Evolutionary conservation across 2,113 vertebrate species (phyloP), one percentile per base, ranked within the genome.

Genomic region (Macheiramphus alcinus): DNA sequence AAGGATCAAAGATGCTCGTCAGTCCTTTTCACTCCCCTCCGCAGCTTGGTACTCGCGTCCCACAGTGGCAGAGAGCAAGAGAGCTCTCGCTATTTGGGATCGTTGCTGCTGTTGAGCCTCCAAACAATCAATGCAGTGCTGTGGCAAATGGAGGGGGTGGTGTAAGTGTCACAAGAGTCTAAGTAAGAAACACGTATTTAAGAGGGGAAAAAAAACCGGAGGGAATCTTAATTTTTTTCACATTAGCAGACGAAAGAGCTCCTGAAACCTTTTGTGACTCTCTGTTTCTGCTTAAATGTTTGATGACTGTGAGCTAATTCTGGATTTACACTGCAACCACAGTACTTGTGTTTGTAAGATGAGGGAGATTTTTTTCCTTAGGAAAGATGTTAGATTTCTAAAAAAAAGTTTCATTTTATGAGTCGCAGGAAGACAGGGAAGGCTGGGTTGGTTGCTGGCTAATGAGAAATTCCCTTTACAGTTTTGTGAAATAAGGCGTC

Each of bases 31-130:
- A 3, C n/a, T 56, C 38, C 16, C 34, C 48, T 62, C 47, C 31
- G 2, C 29, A 12, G 74, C 34, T 19, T 6, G 29, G 27, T 38
- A 15, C 66, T 34, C 15, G 0, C 20, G 2, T 31, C n/a, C 67
- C 25, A 3, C 8, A 3, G 42, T 2, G 3, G 58, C 50, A 36
- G 67, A 3, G 10, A 13, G 36, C 4, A 10, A 42, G 15, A 4
- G 48, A 25, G 86, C 67, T 50, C 61, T 56, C 4, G 1, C 27
- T 11, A 16, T 25, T 29, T 4, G 48, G 48, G 42, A 16, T 53
- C 6, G 2, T 16, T 22, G 65, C 74, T 56, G 56, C 43, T 66
- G 29, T 12, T 26, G 43, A 43, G 36, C 43, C 32, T 58, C 36
- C 68, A 3, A 26, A 36, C 25, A 61, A 45, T 38, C 45, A 59